A percentile compares a stretch with the other conserved stretches of the same genome.
These are phyloP conservation scores for Rhinopomastus cyanomelas DNA, from an alignment of 2,113 vertebrate species.

Conservation along the genomic window DNA sequence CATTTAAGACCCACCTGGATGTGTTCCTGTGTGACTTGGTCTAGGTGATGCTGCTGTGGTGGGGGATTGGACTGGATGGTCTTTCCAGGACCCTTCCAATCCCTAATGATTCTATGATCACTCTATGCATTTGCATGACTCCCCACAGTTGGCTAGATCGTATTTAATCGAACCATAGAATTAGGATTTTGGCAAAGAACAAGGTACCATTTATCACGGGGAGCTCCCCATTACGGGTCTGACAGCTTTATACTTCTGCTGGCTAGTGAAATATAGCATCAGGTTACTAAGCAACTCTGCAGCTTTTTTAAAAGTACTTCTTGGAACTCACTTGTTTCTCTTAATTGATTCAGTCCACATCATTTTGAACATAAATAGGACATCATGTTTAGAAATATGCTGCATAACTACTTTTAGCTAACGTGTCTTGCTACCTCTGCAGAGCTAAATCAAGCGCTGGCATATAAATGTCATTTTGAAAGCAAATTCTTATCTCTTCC, in stretches of 20 bases:
- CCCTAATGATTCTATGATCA: no score
- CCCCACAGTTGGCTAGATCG: neutral
- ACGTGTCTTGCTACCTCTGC: slow-evolving; percentile 66
- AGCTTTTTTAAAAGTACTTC: slow-evolving; percentile 63
- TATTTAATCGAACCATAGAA: neutral
- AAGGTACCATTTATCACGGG: slow-evolving; percentile 28
- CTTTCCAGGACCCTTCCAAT: no score
- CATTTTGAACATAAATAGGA: slow-evolving; percentile 76
- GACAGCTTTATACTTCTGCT: slow-evolving; percentile 52
- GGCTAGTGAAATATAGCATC: slow-evolving; percentile 65
- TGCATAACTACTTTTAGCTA: slow-evolving; percentile 63
- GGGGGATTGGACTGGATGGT: no score
- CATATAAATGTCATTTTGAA: slow-evolving; percentile 74
- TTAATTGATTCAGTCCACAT: slow-evolving; percentile 76
- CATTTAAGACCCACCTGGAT: no score
- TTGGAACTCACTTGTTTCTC: slow-evolving; percentile 71
- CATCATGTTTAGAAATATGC: slow-evolving; percentile 75
- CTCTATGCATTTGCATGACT: neutral
- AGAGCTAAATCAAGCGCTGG: slow-evolving; percentile 72
- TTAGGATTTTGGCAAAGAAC: neutral
- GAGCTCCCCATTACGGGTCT: slow-evolving; percentile 40
- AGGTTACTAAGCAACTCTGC: slow-evolving; percentile 72
- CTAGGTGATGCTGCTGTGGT: no score
- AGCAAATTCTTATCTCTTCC: slow-evolving; percentile 71
- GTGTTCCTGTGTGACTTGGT: no score